These are phyloP conservation scores for Actinemys pallida DNA, from an alignment of 2,113 vertebrate species.

Conservation along the genomic window DNA sequence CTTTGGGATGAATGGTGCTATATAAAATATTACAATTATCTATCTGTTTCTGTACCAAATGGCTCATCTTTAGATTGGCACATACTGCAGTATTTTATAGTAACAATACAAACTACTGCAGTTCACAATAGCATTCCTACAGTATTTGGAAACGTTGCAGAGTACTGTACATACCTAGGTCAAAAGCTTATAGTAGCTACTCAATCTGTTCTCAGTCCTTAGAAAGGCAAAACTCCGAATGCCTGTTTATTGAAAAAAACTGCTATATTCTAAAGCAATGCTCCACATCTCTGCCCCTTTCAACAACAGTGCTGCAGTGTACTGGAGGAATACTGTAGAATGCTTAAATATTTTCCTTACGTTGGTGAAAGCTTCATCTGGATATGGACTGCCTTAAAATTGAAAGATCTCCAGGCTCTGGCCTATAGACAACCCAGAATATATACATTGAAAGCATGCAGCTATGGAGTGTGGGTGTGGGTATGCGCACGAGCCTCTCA, in stretches of 20 bases:
- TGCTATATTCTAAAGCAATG: conserved; percentile 29
- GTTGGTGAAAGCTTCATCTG: conserved; percentile 39
- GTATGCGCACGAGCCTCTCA: conserved; percentile 21
- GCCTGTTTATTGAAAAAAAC: background rate
- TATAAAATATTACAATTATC: conserved; percentile 38
- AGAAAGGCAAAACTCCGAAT: conserved; percentile 45
- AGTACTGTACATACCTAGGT: background rate
- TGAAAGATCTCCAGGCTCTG: conserved; percentile 35
- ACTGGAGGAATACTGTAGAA: conserved; percentile 47
- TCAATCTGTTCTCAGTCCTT: conserved; percentile 46
- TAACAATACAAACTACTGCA: conserved; percentile 46
- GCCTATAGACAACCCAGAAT: conserved; percentile 55
- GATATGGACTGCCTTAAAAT: conserved; percentile 48
- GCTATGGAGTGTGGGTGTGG: background rate
- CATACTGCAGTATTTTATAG: conserved; percentile 36
- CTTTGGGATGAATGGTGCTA: conserved; percentile 33
- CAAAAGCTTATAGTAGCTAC: background rate
- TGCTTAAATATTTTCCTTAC: conserved; percentile 29
- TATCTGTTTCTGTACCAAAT: conserved; percentile 58
- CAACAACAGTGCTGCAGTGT: conserved; percentile 7
- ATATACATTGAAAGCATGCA: conserved; percentile 23
- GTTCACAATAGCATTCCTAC: conserved; percentile 21
- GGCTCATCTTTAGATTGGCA: conserved; percentile 70
- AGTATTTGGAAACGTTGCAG: conserved; percentile 49
- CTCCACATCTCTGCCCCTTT: conserved; percentile 64